A percentile compares a stretch with the other conserved stretches of the same genome.
These are phyloP conservation scores for Caenorhabditis sp. DNA, from an alignment of 2,888 invertebrate species.

Conservation along the genomic window DNA sequence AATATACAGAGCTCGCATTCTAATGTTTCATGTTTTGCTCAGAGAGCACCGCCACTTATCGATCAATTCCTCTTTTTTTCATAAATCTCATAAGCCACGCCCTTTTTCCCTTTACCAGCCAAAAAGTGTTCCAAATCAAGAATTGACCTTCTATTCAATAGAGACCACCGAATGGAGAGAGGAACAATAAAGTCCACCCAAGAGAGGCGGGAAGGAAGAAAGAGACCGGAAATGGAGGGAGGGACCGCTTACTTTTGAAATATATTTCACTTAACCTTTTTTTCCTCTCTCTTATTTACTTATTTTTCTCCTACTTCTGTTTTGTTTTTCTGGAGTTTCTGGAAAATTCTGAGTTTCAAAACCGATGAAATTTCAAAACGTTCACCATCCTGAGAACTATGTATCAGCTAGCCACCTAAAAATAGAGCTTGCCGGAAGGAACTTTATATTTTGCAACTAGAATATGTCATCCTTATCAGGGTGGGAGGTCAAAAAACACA, in stretches of 20 bases:
- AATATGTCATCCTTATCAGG: too few species aligned
- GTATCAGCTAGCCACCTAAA: too few species aligned
- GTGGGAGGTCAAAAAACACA: too few species aligned
- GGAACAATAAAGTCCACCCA: background rate
- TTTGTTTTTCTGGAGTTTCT: background rate
- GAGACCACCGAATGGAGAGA: constrained; percentile 5
- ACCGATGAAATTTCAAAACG: background rate
- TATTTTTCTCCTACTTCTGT: background rate
- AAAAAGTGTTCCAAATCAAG: constrained; percentile 7
- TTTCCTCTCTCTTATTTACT: background rate
- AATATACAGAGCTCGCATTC: background rate
- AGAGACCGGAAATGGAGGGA: constrained; percentile 12
- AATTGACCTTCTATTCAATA: constrained; percentile 17
- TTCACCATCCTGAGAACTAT: background rate
- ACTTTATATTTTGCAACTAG: too few species aligned
- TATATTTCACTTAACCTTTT: constrained; percentile 4
- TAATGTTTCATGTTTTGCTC: constrained; percentile 5
- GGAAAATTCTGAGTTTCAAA: background rate
- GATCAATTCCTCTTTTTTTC: background rate
- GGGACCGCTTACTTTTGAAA: constrained; percentile 27
- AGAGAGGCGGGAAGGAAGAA: background rate
- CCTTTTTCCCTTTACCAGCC: background rate
- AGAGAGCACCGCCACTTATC: background rate
- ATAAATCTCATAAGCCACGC: background rate
- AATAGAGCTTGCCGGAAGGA: background rate